phyloP scores from a whole-genome alignment of 2,888 invertebrate species.

The Ormyrus pomaceus region DNA sequence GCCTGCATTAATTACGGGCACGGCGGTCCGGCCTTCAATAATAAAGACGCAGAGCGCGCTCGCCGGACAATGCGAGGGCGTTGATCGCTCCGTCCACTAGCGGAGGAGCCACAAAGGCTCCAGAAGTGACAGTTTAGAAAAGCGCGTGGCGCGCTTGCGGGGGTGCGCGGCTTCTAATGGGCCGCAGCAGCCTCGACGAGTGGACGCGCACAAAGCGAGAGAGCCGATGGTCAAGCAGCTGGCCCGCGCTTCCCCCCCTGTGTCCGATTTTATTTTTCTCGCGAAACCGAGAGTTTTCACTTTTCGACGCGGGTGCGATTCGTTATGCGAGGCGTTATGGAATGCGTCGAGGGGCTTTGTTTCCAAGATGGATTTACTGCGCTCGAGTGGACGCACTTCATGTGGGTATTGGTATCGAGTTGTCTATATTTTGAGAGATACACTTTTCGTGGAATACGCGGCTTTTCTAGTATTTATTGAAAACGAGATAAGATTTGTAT shows the following conservation, averaged over 20 bases:
- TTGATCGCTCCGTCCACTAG: slow-evolving; percentile 55
- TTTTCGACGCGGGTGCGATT: slow-evolving; percentile 44
- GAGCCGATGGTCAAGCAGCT: slow-evolving; percentile 60
- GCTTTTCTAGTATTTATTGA: too few species aligned
- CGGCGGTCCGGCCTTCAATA: background rate
- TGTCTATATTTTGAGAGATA: too few species aligned
- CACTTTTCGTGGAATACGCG: too few species aligned
- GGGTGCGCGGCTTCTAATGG: slow-evolving; percentile 63
- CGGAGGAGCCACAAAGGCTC: too few species aligned
- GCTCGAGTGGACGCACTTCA: background rate
- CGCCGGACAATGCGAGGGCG: slow-evolving; percentile 63
- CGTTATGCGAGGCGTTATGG: slow-evolving; percentile 15
- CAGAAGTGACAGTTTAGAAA: too few species aligned
- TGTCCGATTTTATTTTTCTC: slow-evolving; percentile 22
- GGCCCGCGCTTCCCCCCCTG: slow-evolving; percentile 59
- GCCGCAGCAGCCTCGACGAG: slow-evolving; percentile 57
- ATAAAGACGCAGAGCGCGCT: slow-evolving; percentile 1
- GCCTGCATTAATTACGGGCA: slow-evolving; percentile 43
- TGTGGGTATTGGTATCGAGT: background rate
- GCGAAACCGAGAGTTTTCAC: background rate
- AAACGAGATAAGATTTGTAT: too few species aligned
- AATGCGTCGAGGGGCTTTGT: slow-evolving; percentile 19
- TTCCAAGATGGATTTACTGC: background rate
- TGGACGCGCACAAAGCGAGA: slow-evolving; percentile 39
- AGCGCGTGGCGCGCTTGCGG: background rate